Evolutionary conservation across 2,888 invertebrate genomes (phyloP).

Genomic region (Siphlonurus alternatus): DNA sequence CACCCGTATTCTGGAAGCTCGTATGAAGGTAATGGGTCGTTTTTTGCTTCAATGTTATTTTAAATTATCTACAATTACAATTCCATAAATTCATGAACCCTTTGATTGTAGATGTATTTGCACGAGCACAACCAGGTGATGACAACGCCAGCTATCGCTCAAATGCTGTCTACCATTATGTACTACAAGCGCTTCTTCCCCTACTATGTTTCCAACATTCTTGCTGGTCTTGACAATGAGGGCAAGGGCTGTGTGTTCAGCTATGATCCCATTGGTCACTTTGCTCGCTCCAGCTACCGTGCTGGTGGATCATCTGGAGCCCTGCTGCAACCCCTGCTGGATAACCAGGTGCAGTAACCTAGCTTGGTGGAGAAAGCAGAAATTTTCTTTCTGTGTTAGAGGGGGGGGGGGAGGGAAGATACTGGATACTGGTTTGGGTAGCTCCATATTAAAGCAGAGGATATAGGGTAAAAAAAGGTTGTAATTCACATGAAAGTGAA

Average conservation of each 20-base stretch:
- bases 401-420: no score
- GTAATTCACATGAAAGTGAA: no score
- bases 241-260: slow-evolving; percentile 91
- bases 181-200: slow-evolving; percentile 98
- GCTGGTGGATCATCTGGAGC: slow-evolving; percentile 86
- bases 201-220: slow-evolving; percentile 86
- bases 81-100: no score
- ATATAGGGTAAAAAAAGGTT: no score
- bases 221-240: slow-evolving; percentile 84
- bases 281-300: slow-evolving; percentile 65
- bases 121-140: slow-evolving; percentile 88
- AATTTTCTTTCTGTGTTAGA: no score
- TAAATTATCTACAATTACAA: no score
- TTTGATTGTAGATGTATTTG: slow-evolving; percentile 55
- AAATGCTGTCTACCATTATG: slow-evolving; percentile 89
- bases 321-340: slow-evolving; percentile 83
- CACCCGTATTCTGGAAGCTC: slow-evolving; percentile 62
- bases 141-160: slow-evolving; percentile 83
- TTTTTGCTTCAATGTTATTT: no score
- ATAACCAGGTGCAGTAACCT: slow-evolving; percentile 54
- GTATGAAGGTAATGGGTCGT: slow-evolving; percentile 71
- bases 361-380: no score
- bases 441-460: no score
- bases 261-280: slow-evolving; percentile 95
- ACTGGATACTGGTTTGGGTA: no score